Base-by-base conservation (phyloP, 2,797 vertebrate genomes). In the Brotula barbata region DNA sequence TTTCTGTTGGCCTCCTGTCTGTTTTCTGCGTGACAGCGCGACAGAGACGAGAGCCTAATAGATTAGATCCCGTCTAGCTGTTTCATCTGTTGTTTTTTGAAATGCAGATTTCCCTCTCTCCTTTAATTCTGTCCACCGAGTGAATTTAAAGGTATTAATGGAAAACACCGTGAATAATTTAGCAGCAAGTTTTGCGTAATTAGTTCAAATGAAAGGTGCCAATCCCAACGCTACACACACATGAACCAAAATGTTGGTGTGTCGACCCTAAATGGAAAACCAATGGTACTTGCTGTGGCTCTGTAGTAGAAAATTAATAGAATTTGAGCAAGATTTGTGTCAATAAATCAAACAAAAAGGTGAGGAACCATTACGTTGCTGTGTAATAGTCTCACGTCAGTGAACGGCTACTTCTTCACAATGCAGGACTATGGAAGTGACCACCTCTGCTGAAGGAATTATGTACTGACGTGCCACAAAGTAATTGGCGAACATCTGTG, bases 71-170 rank as follows among this genome's bases (percentile, higher is more conserved):
- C 81, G 71, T 84, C 78, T 76, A 65, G 68, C 82, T 73, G 83
- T 88, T 87, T 91, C 79, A 86, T 87, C 77, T 82, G 71, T 62
- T 68, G 73, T 72, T 85, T n/a, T 90, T 89, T 88, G 71, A 89
- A 88, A 89, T 89, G 87, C 87, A 85, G 86, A 89, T 91, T 83
- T 76, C 56, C 68, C 73, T 55, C 68, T 82, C 78, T 78, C 66
- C 76, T 82, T 77, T 78, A 68, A 78, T 78, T 85, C 80, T 83
- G 84, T 88, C 77, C 80, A 73, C 83, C 76, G n/a, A 81, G 76
- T 82, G 81, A 82, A 87, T 87, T 83, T 83, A 80, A 78, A 83
- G 67, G 58, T 65, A 80, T 73, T 85, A 81, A 67, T 66, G 59
- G 80, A 72, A 70, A 70, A 66, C 55, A 55, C 61, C 1, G 74